A percentile compares a stretch with the other conserved stretches of the same genome.
Evolutionary conservation across 2,888 invertebrate species (phyloP).

Genomic region (Sialis lutaria): DNA sequence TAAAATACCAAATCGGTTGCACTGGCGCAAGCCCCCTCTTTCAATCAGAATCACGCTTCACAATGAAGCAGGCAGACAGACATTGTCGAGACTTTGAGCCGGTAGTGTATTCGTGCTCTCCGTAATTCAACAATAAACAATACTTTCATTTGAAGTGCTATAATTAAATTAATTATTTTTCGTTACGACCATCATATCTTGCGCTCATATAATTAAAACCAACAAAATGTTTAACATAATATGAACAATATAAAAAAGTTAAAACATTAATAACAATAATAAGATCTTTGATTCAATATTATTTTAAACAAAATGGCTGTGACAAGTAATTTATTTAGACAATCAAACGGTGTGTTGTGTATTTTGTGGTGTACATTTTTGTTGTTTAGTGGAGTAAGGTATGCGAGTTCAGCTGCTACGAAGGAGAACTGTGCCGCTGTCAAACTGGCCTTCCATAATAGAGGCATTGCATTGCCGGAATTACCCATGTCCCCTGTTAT

Average conservation of each 20-base stretch:
- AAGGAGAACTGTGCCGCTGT: conserved; percentile 29
- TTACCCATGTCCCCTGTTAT: conserved; percentile 32
- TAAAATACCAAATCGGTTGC: no score
- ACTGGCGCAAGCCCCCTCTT: no score
- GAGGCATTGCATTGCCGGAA: conserved; percentile 30
- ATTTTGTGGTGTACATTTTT: conserved; percentile 1
- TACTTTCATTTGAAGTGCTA: no score
- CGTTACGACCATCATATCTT: no score
- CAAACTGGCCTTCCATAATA: conserved; percentile 31
- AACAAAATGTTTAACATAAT: background rate
- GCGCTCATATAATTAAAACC: no score
- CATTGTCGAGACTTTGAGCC: no score
- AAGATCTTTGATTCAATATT: background rate
- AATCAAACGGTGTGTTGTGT: background rate
- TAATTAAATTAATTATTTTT: no score
- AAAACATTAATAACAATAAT: background rate
- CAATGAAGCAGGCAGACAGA: background rate
- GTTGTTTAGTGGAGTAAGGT: background rate
- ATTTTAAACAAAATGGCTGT: conserved; percentile 2
- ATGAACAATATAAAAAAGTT: background rate
- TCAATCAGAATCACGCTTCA: background rate
- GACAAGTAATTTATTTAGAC: conserved; percentile 1
- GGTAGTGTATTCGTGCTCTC: no score
- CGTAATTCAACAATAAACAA: no score
- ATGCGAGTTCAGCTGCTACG: background rate